A percentile compares a stretch with the other conserved stretches of the same genome.
phyloP scores from a whole-genome alignment of 2,797 vertebrate genomes.

The Gymnothorax reevesii region DNA sequence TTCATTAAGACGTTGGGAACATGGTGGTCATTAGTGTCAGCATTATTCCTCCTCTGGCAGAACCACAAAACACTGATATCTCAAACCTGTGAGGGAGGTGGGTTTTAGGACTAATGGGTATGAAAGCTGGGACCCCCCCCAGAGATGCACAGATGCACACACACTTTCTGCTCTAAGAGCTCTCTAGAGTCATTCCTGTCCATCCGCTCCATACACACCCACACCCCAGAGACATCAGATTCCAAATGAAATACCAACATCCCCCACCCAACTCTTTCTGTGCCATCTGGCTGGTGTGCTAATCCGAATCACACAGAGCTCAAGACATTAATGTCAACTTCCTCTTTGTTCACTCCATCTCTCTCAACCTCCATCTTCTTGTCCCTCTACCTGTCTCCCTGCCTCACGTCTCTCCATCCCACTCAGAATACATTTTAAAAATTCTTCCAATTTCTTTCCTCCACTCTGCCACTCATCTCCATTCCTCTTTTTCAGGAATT shows the following conservation, averaged over 20 bases:
- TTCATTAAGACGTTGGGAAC: background rate
- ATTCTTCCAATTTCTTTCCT: background rate
- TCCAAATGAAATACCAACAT: background rate
- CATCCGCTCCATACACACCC: background rate
- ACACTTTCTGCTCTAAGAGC: background rate
- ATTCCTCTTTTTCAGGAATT: background rate
- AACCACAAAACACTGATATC: background rate
- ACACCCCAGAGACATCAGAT: background rate
- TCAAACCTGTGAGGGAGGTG: background rate
- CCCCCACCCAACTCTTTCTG: background rate
- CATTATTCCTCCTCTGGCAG: background rate
- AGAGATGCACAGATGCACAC: too few relatives aligned
- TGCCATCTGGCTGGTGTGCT: background rate
- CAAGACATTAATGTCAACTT: background rate
- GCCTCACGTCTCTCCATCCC: background rate
- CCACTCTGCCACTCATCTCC: background rate
- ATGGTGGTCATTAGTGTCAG: background rate
- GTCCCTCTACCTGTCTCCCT: slow-evolving; percentile 7
- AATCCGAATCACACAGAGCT: background rate
- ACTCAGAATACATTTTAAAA: too few relatives aligned
- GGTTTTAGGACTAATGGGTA: background rate
- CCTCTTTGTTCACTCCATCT: background rate
- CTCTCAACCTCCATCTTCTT: background rate
- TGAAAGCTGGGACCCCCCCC: background rate
- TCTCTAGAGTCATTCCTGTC: background rate